phyloP scores from a whole-genome alignment of 2,113 vertebrate genomes.

The Dipodomys spectabilis region DNA sequence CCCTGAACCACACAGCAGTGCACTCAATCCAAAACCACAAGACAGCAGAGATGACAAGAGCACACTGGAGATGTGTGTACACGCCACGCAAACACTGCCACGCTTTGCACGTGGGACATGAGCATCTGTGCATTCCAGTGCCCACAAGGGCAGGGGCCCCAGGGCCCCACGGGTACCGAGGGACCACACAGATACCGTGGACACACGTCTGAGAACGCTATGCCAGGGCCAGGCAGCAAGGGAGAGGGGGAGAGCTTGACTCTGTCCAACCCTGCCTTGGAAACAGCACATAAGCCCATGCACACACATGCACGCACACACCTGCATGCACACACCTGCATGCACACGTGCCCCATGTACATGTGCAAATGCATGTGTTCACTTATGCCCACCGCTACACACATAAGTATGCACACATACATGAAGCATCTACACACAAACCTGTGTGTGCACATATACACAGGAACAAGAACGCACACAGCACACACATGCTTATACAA shows the following conservation, averaged over 20 bases:
- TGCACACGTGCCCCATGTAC: neutral
- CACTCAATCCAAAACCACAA: too few species aligned
- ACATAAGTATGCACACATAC: too few species aligned
- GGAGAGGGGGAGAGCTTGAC: neutral
- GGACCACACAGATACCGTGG: too few species aligned
- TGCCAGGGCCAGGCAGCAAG: neutral
- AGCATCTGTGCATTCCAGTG: too few species aligned
- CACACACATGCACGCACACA: accelerated
- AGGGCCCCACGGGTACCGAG: neutral
- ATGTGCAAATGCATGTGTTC: neutral
- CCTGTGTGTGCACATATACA: neutral
- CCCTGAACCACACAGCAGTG: neutral
- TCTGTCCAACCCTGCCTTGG: neutral
- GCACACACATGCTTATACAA: neutral
- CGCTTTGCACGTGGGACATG: neutral
- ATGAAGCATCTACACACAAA: neutral
- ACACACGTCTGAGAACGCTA: accelerated
- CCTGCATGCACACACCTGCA: accelerated
- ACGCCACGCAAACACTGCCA: too few species aligned
- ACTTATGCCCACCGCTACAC: too few species aligned
- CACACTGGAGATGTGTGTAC: neutral
- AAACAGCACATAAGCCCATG: too few species aligned
- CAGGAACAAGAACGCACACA: neutral
- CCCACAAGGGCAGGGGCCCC: neutral
- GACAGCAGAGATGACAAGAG: neutral